A percentile compares a stretch with the other conserved stretches of the same genome.
Conservation (phyloP, 2,113 vertebrate species). For the Colaptes auratus region DNA sequence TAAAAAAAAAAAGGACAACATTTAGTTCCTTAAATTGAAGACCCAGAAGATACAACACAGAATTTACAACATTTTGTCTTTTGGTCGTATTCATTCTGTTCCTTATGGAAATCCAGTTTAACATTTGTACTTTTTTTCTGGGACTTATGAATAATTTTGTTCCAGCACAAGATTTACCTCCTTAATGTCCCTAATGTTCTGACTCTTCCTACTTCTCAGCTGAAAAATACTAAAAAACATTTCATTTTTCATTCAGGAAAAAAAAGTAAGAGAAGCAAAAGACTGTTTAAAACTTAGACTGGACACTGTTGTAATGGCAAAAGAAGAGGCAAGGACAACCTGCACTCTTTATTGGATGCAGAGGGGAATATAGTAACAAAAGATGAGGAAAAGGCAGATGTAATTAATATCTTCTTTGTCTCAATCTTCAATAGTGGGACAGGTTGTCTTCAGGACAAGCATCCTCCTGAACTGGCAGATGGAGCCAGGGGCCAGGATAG, state of each 20-base stretch:
- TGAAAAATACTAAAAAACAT: not conserved
- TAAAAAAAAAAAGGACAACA: not conserved
- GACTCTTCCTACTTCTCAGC: not conserved
- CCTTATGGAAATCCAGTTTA: not conserved
- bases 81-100: not conserved
- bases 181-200: not conserved
- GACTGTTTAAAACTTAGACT: no score
- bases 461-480: no score
- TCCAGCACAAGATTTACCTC: not conserved
- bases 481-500: no score
- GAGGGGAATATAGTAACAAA: no score
- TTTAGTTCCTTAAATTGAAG: not conserved
- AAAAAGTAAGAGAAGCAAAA: no score
- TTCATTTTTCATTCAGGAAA: not conserved
- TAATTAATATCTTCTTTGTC: no score
- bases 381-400: no score
- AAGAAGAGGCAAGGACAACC: no score
- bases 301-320: no score
- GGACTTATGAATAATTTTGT: not conserved
- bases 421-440: no score
- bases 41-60: accelerated
- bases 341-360: no score
- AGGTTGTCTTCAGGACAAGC: no score
- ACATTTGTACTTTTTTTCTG: not conserved
- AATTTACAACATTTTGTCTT: not conserved